Evolutionary conservation across 2,113 vertebrate genomes (phyloP).

Genomic region (Oxyura jamaicensis): DNA sequence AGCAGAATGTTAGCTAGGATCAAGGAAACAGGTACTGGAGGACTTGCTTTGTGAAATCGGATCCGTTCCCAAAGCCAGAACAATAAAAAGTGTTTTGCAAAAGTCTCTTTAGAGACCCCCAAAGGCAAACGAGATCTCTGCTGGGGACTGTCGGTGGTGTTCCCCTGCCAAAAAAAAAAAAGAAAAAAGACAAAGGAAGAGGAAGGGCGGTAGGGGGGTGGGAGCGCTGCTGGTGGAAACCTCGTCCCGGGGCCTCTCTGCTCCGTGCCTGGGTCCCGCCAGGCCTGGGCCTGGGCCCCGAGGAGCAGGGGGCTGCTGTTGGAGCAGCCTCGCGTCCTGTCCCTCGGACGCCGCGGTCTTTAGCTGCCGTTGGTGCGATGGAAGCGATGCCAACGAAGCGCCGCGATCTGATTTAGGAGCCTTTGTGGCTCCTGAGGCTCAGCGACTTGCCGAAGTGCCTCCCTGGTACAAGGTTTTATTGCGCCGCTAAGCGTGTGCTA

Average conservation of each 20-base stretch:
- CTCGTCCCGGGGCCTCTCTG: not conserved
- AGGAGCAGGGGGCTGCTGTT: not conserved
- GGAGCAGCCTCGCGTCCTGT: accelerated
- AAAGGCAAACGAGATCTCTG: not conserved
- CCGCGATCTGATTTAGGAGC: not conserved
- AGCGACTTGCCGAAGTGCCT: not conserved
- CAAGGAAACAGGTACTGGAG: not conserved
- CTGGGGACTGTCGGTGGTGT: not conserved
- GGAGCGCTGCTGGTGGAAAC: not conserved
- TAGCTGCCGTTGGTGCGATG: not conserved
- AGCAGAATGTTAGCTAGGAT: not conserved
- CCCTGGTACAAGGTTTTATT: not conserved
- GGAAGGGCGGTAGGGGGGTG: not conserved
- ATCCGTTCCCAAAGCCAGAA: not conserved
- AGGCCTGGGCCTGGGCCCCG: not conserved
- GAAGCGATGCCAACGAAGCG: not conserved
- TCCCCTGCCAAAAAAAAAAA: not conserved
- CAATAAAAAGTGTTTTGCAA: not conserved
- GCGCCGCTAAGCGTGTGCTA: accelerated
- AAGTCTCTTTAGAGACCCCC: not conserved
- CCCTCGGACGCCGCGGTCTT: accelerated
- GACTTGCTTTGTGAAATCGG: not conserved
- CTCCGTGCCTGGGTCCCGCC: not conserved
- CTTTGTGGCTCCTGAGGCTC: not conserved
- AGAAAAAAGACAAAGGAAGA: too few relatives aligned